Base-by-base conservation (phyloP, 2,888 invertebrate genomes). In the Rhopalosiphum nymphaeae region DNA sequence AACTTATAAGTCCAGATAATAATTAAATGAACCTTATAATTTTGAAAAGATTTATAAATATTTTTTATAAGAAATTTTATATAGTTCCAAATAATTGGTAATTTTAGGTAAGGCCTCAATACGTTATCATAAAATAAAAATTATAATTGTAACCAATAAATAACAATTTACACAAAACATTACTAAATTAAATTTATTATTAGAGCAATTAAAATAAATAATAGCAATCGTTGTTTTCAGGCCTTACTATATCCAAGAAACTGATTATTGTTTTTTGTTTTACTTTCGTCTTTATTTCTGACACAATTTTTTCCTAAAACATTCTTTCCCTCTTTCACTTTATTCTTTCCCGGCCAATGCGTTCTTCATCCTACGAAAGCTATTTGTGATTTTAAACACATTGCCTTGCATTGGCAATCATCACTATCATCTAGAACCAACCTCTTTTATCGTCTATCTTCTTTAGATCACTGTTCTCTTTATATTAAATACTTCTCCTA, bases 41-140 rank as follows among this genome's bases (percentile, higher is more conserved):
- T 61, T 67, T 67, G 67, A 67, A n/a, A 67, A 26, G n/a, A 67
- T 67, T n/a, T n/a, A 67, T 67, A n/a, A 67, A n/a, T 67, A 67
- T 67, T n/a, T 67, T n/a, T 67, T n/a, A 67, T 67, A 5, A 67
- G 0, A n/a, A 16, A 67, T 67, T 67, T n/a, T 16, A 5, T n/a
- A 1, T 5, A n/a, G 16, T n/a, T 0, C 13, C n/a, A 1, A n/a
- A 67, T 67, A n/a, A 67, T 67, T 67, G 67, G n/a, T 67, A 16
- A 4, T n/a, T n/a, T n/a, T n/a, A n/a, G 13, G 61, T 67, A 5
- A 7, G 5, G 4, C n/a, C 16, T 16, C 5, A 5, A n/a, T 9
- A 61, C 29, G 16, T 67, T n/a, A n/a, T 67, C 16, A n/a, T n/a
- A n/a, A 3, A n/a, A n/a, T 67, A 13, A n/a, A 67, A n/a, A 67